Conservation (phyloP, 30 jellyfish, hydroid and myxozoan genomes). For the Rhopilema esculentum region DNA sequence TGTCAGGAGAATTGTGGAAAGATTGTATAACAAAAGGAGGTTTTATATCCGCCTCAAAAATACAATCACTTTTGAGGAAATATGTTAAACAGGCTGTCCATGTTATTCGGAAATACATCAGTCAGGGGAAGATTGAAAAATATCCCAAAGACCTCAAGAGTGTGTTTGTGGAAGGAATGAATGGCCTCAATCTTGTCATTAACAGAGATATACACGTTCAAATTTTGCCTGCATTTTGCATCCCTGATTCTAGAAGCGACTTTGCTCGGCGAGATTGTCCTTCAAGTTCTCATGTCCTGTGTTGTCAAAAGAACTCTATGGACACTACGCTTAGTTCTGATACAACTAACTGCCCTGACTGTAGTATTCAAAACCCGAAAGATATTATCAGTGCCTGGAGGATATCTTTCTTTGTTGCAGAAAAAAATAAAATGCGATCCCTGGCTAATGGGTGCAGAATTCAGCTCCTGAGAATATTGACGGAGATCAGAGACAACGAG, state of each 20-base stretch:
- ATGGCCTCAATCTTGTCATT: conserved; percentile 51
- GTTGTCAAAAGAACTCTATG: conserved; percentile 52
- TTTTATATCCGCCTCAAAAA: conserved; percentile 64
- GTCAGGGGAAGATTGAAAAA: conserved; percentile 70
- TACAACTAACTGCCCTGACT: conserved; percentile 1
- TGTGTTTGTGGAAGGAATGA: conserved; percentile 67
- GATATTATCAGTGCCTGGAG: conserved; percentile 63
- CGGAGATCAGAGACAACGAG: conserved; percentile 81
- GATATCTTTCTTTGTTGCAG: conserved; percentile 81
- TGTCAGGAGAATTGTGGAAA: conserved; percentile 65
- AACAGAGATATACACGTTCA: conserved; percentile 69
- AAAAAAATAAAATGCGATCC: conserved; percentile 78
- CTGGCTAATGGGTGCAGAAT: conserved; percentile 82
- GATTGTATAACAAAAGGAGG: conserved; percentile 77
- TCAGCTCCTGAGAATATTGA: conserved; percentile 66
- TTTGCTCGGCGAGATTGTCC: conserved; percentile 69
- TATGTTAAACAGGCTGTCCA: conserved; percentile 84
- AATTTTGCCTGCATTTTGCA: conserved; percentile 78
- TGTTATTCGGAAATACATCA: conserved; percentile 77
- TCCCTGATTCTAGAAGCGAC: conserved; percentile 82
- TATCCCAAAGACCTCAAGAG: conserved; percentile 67
- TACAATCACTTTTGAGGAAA: conserved; percentile 48
- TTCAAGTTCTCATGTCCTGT: conserved; percentile 81
- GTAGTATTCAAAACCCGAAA: conserved; percentile 1
- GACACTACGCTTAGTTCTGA: conserved; percentile 20